Base-by-base conservation (phyloP, 2,113 vertebrate species). In the Caranx melampygus region DNA sequence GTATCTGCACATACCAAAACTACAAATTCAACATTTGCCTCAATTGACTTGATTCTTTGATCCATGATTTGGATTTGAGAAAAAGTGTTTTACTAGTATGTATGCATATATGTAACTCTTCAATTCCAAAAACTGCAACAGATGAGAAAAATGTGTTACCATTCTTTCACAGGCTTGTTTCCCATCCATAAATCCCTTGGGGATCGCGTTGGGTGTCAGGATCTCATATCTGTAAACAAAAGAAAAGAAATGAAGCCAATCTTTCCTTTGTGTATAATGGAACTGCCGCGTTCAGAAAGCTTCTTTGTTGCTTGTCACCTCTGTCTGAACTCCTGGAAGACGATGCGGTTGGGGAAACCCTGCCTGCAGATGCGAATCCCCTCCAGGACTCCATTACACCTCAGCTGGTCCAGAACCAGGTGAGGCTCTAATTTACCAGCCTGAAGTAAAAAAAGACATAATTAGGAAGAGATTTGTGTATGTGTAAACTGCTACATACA, bases 301-400 rank as follows among this genome's bases (percentile, higher is more conserved):
- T 1, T 74, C 1, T 52, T 1, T 3, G 2, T 16, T 16, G 6
- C 64, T 7, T 31, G n/a, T 14, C 94, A 99, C 98, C 98, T 98
- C 91, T 99, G 98, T 79, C 98, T 96, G 92, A 99, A 99, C 79
- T 99, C 98, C 94, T 99, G 98, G 95, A 99, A 99, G 75, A 99
- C 96, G 0, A 99, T 99, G 47, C 98, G 96, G 91, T 99, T 99
- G 14, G 98, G 98, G 92, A 99, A 99, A 10, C 98, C 98, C 89
- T 99, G 98, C 65, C 98, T 96, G 76, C 98, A 99, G 93, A 99
- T 99, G 2, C 98, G 90, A 88, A 99, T 99, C 31, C 98, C 98
- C 92, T 99, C 98, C 69, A 99, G 86, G 58, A 99, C 98, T 1
- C 98, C 98, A 0, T 99, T 99, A 88, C 98, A 99, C 78, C 97